These are phyloP conservation scores for Amazona finschi DNA, from an alignment of 2,797 vertebrate genomes.

Conservation along the genomic window DNA sequence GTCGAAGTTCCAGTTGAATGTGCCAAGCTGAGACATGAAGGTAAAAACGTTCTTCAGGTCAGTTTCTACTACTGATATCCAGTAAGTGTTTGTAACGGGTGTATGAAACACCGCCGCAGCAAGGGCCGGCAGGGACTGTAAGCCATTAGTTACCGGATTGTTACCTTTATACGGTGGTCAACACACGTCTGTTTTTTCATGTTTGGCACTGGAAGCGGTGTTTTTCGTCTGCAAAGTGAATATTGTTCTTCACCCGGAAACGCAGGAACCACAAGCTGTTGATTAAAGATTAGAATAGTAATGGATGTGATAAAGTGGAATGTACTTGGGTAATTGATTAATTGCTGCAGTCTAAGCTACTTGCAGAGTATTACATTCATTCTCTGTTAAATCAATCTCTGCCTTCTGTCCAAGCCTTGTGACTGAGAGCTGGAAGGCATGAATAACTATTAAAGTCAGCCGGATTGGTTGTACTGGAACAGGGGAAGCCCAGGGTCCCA, in stretches of 20 bases:
- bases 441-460: background rate
- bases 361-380: slow-evolving; percentile 26
- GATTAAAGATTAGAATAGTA: slow-evolving; percentile 51
- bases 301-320: slow-evolving; percentile 50
- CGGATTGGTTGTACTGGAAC: background rate
- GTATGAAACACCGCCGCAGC: background rate
- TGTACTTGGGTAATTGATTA: slow-evolving; percentile 61
- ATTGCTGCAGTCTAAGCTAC: slow-evolving; percentile 53
- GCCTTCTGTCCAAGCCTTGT: slow-evolving; percentile 34
- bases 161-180: background rate
- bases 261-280: background rate
- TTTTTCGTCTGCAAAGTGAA: background rate
- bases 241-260: background rate
- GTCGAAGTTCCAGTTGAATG: background rate
- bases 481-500: background rate
- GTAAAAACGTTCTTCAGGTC: background rate
- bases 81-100: background rate
- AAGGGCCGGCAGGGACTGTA: background rate
- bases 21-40: background rate
- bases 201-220: background rate
- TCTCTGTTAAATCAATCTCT: slow-evolving; percentile 43
- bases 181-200: background rate
- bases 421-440: slow-evolving; percentile 12
- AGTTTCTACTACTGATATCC: background rate
- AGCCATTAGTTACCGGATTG: background rate